phyloP scores from a whole-genome alignment of 92 coral and sea anemone genomes.

The Micromussa lordhowensis region DNA sequence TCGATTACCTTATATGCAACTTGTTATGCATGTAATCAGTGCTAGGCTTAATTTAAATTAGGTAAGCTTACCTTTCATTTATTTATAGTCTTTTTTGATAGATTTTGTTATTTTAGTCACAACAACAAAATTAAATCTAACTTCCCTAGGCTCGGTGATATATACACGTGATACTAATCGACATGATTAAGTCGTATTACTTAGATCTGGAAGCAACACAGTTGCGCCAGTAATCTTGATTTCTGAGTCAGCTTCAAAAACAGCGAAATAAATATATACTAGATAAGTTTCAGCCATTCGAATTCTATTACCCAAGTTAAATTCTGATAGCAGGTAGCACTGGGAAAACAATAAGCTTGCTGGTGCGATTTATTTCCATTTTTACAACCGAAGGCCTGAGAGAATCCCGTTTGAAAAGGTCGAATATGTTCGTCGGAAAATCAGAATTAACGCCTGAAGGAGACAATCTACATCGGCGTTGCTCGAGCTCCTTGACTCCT shows the following conservation, averaged over 20 bases:
- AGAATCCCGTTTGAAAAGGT: too few relatives aligned
- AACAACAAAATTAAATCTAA: neutral
- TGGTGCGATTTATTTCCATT: neutral
- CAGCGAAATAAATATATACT: neutral
- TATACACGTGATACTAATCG: too few relatives aligned
- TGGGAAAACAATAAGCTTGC: neutral
- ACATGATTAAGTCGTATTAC: too few relatives aligned
- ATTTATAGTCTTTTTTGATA: neutral
- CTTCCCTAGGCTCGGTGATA: too few relatives aligned
- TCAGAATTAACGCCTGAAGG: too few relatives aligned
- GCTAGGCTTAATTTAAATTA: neutral
- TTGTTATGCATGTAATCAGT: neutral
- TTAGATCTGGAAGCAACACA: neutral
- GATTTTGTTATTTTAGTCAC: neutral
- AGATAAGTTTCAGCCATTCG: neutral
- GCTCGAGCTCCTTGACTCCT: too few relatives aligned
- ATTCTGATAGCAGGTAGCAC: neutral
- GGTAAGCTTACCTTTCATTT: neutral
- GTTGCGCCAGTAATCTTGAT: neutral
- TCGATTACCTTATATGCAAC: neutral
- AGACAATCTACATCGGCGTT: too few relatives aligned
- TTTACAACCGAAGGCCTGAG: neutral
- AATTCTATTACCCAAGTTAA: neutral
- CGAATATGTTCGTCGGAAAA: too few relatives aligned
- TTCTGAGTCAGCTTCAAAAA: neutral